Percentiles rank a stretch among this genome's conserved stretches.
Conservation (phyloP, 2,797 vertebrate species). For the Microchirus variegatus region DNA sequence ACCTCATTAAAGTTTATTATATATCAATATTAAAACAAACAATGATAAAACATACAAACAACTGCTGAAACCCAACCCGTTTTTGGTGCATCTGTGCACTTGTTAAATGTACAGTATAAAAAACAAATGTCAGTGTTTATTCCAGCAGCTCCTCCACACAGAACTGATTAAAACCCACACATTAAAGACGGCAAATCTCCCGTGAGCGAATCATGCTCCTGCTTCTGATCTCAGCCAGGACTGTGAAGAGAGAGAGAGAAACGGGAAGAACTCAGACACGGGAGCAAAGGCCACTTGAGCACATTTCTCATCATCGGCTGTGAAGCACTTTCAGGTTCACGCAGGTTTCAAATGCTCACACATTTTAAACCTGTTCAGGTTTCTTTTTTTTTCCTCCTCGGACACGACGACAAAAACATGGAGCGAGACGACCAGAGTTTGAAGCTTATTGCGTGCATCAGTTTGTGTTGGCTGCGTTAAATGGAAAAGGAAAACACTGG, state of each 20-base stretch:
- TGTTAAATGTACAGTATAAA: constrained; percentile 4
- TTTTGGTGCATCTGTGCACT: background rate
- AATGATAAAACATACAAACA: background rate
- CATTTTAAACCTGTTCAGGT: constrained; percentile 4
- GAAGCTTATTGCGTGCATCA: no score
- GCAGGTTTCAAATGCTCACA: constrained; percentile 26
- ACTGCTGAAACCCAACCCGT: background rate
- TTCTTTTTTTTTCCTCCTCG: background rate
- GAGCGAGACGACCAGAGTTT: no score
- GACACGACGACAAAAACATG: background rate
- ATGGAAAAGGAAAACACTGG: no score
- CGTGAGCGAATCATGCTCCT: background rate
- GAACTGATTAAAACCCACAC: constrained; percentile 3
- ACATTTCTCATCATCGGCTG: constrained; percentile 13
- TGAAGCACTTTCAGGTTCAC: constrained; percentile 7
- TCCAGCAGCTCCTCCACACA: background rate
- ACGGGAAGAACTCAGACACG: constrained; percentile 4
- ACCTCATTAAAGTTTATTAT: constrained; percentile 41
- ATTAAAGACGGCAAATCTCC: background rate
- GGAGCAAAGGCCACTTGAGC: constrained; percentile 35
- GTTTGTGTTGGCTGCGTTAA: no score
- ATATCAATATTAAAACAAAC: background rate
- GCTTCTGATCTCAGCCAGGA: constrained; percentile 11
- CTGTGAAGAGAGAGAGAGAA: background rate
- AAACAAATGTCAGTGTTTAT: background rate